These are phyloP conservation scores for Apotomis betuletana DNA, from an alignment of 2,888 invertebrate genomes.

Conservation along the genomic window DNA sequence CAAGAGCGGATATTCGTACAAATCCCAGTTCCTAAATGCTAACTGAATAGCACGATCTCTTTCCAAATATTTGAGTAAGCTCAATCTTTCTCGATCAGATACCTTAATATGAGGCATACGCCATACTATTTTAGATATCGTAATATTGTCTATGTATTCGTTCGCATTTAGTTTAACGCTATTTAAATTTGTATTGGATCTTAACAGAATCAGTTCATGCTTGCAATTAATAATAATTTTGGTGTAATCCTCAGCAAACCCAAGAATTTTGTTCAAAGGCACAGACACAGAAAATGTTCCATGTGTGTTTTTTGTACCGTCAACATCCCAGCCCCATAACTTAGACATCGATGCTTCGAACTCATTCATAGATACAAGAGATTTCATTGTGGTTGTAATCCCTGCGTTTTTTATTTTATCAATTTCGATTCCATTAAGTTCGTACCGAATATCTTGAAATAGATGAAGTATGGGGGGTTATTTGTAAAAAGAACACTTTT, in stretches of 20 bases:
- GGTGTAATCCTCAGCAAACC: not conserved
- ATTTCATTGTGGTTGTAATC: constrained; percentile 7
- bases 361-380: constrained; percentile 9
- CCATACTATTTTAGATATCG: constrained; percentile 1
- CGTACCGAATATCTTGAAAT: constrained; percentile 18
- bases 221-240: not conserved
- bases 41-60: constrained; percentile 52
- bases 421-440: constrained; percentile 9
- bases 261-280: constrained; percentile 8
- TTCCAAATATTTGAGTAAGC: constrained; percentile 39
- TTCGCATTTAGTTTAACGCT: constrained; percentile 7
- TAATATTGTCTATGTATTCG: constrained; percentile 2
- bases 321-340: constrained; percentile 3
- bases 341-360: not conserved
- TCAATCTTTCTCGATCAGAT: not conserved
- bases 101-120: constrained; percentile 6
- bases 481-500: constrained; percentile 8
- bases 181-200: constrained; percentile 1
- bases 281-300: constrained; percentile 4
- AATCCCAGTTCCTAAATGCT: constrained; percentile 57
- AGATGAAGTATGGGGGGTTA: constrained; percentile 6
- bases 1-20: constrained; percentile 58
- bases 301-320: constrained; percentile 3
- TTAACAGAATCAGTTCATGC: not conserved
- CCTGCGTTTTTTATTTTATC: constrained; percentile 11